Conservation (phyloP, 2,113 vertebrate genomes). For the Monarcha castaneiventris region DNA sequence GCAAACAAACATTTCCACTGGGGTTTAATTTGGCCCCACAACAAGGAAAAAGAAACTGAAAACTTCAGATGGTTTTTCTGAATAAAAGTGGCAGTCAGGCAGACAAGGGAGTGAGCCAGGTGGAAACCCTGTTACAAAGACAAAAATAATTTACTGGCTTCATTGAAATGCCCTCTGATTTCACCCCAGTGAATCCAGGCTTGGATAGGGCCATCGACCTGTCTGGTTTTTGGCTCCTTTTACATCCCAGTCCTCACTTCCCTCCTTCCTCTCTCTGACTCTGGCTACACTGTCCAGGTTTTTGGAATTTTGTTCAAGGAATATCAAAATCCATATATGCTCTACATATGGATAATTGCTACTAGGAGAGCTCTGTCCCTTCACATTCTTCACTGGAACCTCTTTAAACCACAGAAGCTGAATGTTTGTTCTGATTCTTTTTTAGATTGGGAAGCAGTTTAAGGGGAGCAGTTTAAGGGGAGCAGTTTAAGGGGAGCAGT, state of each 20-base stretch:
- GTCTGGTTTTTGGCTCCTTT: neutral
- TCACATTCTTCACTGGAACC: neutral
- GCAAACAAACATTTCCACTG: neutral
- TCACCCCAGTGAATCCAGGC: neutral
- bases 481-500: no score
- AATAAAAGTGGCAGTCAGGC: neutral
- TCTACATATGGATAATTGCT: neutral
- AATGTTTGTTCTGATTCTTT: neutral
- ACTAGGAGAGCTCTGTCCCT: neutral
- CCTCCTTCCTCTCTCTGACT: neutral
- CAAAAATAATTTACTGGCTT: neutral
- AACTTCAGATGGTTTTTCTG: neutral
- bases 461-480: no score
- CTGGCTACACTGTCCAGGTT: neutral
- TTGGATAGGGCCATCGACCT: fast-evolving
- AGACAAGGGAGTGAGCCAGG: neutral
- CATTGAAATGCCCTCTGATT: neutral
- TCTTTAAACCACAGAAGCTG: neutral
- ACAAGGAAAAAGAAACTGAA: conserved; percentile 16
- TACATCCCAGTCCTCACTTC: neutral
- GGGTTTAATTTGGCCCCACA: neutral
- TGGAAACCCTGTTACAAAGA: neutral
- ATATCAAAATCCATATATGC: neutral
- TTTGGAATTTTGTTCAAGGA: neutral
- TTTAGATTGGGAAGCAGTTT: neutral